A percentile compares a stretch with the other conserved stretches of the same genome.
Conservation (phyloP, 2,797 vertebrate species). For the Gambusia yucatana region DNA sequence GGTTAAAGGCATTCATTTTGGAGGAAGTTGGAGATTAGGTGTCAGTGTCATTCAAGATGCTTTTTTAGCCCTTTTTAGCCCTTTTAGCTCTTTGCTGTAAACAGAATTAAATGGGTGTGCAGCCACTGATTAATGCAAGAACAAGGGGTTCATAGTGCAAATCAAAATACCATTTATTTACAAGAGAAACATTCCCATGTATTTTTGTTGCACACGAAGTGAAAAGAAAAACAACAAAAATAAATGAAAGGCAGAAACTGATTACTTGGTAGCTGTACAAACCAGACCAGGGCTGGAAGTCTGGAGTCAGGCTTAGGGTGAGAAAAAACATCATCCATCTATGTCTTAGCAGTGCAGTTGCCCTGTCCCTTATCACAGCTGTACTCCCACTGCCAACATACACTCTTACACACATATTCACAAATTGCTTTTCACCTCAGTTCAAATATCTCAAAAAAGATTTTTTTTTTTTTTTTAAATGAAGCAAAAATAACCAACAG, state of each 20-base stretch:
- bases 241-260: constrained; percentile 6
- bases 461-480: neutral
- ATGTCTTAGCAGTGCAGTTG: constrained; percentile 64
- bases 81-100: constrained; percentile 13
- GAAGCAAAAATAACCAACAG: constrained; percentile 55
- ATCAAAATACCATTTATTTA: constrained; percentile 42
- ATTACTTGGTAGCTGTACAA: constrained; percentile 17
- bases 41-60: neutral
- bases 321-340: constrained; percentile 79
- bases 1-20: neutral
- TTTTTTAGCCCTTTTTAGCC: neutral
- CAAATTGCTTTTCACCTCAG: constrained; percentile 47
- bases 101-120: neutral
- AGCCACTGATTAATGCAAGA: constrained; percentile 19
- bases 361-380: constrained; percentile 76
- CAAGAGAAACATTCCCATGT: constrained; percentile 52
- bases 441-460: constrained; percentile 61
- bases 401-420: constrained; percentile 20
- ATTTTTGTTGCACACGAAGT: constrained; percentile 19
- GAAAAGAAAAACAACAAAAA: constrained; percentile 9
- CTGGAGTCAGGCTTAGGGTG: constrained; percentile 62
- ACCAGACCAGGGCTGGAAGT: constrained; percentile 57
- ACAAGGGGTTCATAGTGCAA: neutral
- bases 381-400: constrained; percentile 64
- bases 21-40: neutral